phyloP scores from a whole-genome alignment of 2,113 vertebrate genomes.

The Ceratotherium simum region DNA sequence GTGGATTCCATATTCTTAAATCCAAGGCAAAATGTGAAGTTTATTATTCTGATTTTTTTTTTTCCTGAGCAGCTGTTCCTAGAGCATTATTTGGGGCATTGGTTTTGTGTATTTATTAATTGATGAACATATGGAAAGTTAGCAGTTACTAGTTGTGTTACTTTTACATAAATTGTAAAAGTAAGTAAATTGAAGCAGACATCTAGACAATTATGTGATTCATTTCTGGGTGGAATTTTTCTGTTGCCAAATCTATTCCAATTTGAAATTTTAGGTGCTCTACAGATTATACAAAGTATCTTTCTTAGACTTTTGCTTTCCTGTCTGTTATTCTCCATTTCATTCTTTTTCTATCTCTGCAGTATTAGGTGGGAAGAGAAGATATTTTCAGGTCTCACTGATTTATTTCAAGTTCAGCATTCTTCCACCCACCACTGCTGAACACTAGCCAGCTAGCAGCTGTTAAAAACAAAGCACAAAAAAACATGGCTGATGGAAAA shows the following conservation, averaged over 20 bases:
- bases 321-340: not conserved
- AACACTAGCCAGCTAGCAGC: not conserved
- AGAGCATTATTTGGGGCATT: not conserved
- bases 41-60: not conserved
- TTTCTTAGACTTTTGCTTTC: not conserved
- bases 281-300: not conserved
- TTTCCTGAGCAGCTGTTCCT: not conserved
- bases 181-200: not conserved
- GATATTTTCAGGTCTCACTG: not conserved
- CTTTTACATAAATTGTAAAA: not conserved
- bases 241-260: not conserved
- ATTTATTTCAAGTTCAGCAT: not conserved
- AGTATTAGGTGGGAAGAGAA: not conserved
- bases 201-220: not conserved
- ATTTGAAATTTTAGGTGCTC: not conserved
- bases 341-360: not conserved
- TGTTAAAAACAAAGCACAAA: not conserved
- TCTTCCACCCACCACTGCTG: not conserved
- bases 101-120: not conserved
- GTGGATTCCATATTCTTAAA: not conserved
- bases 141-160: not conserved
- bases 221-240: not conserved
- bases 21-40: not conserved
- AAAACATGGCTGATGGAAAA: not conserved
- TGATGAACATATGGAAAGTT: not conserved